Evolutionary conservation across 2,888 invertebrate genomes (phyloP).

Genomic region (Sminthurinus aureus): DNA sequence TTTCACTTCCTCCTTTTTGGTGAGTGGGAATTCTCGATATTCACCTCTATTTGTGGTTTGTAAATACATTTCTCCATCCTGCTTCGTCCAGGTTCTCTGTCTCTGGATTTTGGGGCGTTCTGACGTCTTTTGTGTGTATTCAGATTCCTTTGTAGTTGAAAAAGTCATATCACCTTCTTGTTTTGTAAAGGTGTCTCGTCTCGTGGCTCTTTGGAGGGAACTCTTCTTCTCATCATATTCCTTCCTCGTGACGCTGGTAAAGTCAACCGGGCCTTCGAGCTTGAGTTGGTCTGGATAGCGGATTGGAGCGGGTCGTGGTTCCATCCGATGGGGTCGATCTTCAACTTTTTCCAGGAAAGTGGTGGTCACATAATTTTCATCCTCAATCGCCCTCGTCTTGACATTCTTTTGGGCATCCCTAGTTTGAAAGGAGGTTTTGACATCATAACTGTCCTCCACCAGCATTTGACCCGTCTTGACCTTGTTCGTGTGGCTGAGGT

Average conservation of each 20-base stretch:
- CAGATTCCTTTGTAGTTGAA: slow-evolving; percentile 70
- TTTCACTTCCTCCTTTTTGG: slow-evolving; percentile 53
- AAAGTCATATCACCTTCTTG: slow-evolving; percentile 69
- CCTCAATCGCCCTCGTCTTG: slow-evolving; percentile 52
- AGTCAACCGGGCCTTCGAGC: slow-evolving; percentile 64
- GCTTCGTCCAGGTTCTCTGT: slow-evolving; percentile 78
- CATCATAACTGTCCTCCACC: slow-evolving; percentile 56
- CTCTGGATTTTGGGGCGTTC: slow-evolving; percentile 73
- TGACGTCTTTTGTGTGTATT: slow-evolving; percentile 61
- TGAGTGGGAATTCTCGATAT: slow-evolving; percentile 49
- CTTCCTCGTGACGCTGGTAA: slow-evolving; percentile 40
- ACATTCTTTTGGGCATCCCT: slow-evolving; percentile 50
- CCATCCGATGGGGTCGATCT: slow-evolving; percentile 48
- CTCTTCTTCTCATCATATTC: slow-evolving; percentile 53
- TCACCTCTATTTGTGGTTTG: slow-evolving; percentile 49
- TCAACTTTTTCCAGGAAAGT: slow-evolving; percentile 56
- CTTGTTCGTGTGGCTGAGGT: slow-evolving; percentile 9
- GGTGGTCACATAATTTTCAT: slow-evolving; percentile 54
- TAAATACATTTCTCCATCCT: slow-evolving; percentile 57
- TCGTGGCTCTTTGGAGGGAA: slow-evolving; percentile 21
- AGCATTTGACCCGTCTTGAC: slow-evolving; percentile 54
- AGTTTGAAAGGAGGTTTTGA: slow-evolving; percentile 54
- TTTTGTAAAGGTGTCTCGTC: slow-evolving; percentile 48
- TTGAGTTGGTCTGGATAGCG: slow-evolving; percentile 69
- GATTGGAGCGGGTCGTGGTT: slow-evolving; percentile 47